Conservation (phyloP, 2,113 vertebrate species). For the Sarotherodon lohbergeri region DNA sequence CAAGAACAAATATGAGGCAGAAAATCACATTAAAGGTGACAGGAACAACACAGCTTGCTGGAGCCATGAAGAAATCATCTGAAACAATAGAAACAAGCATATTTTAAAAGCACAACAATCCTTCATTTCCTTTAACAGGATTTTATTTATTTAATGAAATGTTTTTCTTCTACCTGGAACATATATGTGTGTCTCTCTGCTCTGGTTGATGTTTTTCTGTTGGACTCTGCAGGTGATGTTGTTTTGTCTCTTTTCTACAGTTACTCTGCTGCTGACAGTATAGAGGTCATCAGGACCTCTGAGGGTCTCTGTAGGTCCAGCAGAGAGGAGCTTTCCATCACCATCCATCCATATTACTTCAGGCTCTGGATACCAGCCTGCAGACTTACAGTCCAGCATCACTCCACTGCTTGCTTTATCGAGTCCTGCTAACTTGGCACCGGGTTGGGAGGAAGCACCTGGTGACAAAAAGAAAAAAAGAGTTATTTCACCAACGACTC, state of each 20-base stretch:
- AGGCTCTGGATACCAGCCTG: neutral
- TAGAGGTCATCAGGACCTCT: too few relatives aligned
- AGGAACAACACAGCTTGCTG: fast-evolving
- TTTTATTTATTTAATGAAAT: neutral
- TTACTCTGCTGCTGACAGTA: too few relatives aligned
- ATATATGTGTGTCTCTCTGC: too few relatives aligned
- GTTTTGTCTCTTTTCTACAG: too few relatives aligned
- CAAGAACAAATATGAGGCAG: neutral
- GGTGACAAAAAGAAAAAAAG: neutral
- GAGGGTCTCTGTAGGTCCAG: too few relatives aligned
- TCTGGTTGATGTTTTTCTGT: too few relatives aligned
- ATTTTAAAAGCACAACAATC: neutral
- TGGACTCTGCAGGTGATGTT: too few relatives aligned
- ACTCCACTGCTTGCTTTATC: neutral
- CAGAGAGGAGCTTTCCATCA: neutral
- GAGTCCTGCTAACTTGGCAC: neutral
- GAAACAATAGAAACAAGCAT: fast-evolving
- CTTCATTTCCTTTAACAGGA: fast-evolving
- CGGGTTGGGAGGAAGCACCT: neutral
- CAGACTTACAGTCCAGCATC: neutral
- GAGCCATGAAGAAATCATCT: fast-evolving
- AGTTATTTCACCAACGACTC: too few relatives aligned
- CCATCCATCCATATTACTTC: neutral
- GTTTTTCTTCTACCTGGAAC: too few relatives aligned
- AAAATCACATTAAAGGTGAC: neutral